Evolutionary conservation across 2,888 invertebrate genomes (phyloP), one percentile per base, ranked within the genome.

Genomic region (Brachyptera risi): DNA sequence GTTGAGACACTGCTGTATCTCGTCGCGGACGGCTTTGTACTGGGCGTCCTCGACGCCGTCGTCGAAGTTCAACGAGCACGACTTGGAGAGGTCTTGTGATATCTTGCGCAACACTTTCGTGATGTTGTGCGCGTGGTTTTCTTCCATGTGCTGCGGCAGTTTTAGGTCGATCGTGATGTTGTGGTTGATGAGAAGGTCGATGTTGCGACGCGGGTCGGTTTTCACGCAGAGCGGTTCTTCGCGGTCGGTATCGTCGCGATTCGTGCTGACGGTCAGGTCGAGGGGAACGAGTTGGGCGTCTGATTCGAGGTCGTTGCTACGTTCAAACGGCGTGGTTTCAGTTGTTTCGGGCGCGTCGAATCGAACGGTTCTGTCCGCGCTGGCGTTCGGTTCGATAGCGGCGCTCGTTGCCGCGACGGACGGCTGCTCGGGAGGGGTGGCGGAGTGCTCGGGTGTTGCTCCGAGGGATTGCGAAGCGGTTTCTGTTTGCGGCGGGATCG

Each of bases 391-490:
- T 27, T 31, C 40, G 11, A 19, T 3, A 7, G 26, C 60, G 15
- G 37, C 15, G 37, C 17, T 19, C 31, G 31, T 31, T 11, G 31
- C 31, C 31, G 31, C 31, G 5, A 31, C 31, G 7, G 31, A 31
- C 31, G 5, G 31, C 11, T 31, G 31, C 11, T n/a, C n/a, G 31
- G 11, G 31, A 31, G 31, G 31, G 11, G 11, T 5, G 5, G 5
- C 31, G 31, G 5, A 7, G 31, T 11, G 19, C 19, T 31, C 54
- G 35, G 37, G n/a, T 17, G 44, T 23, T n/a, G n/a, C 24, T 3
- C 27, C 27, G 27, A 31, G 15, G 50, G 15, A 17, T 17, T 23
- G 15, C n/a, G 44, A 62, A 58, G 1, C 70, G 71, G 61, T n/a
- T n/a, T n/a, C n/a, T n/a, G n/a, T n/a, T n/a, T n/a, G n/a, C n/a